Evolutionary conservation across 1,140 invertebrate genomes (phyloP).

Genomic region (Anastrepha obliqua): DNA sequence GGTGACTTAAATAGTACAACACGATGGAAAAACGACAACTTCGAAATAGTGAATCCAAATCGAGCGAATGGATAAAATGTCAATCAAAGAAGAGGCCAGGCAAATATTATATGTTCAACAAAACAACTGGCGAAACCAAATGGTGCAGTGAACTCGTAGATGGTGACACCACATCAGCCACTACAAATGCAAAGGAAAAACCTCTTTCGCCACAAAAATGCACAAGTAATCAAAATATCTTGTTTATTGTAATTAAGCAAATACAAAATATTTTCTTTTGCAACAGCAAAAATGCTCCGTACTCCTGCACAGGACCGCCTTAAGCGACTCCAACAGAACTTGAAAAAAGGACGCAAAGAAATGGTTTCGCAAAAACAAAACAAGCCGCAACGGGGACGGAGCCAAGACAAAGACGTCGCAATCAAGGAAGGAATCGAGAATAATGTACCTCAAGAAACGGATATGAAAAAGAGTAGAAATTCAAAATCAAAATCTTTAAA

Average conservation of each 20-base stretch:
- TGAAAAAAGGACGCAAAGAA: slow-evolving; percentile 58
- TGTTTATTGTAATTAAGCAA: background rate
- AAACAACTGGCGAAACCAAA: slow-evolving; percentile 55
- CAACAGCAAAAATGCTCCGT: slow-evolving; percentile 13
- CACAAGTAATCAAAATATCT: background rate
- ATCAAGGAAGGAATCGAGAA: slow-evolving; percentile 2
- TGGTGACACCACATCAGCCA: background rate
- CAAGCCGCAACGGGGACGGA: background rate
- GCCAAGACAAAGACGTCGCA: background rate
- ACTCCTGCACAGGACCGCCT: slow-evolving; percentile 66
- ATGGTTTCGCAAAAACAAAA: background rate
- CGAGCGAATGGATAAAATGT: slow-evolving; percentile 56
- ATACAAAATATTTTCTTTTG: background rate
- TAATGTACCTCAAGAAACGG: background rate
- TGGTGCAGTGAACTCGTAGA: slow-evolving; percentile 42
- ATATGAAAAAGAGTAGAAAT: slow-evolving; percentile 9
- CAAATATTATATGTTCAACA: slow-evolving; percentile 58
- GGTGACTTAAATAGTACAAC: background rate
- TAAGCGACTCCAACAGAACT: slow-evolving; percentile 63
- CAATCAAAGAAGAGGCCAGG: slow-evolving; percentile 53
- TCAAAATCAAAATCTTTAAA: background rate
- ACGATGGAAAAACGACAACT: background rate
- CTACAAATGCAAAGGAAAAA: background rate
- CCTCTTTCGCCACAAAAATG: slow-evolving; percentile 11
- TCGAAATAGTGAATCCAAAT: background rate